Percentiles rank a stretch among this genome's conserved stretches.
Evolutionary conservation across 2,888 invertebrate genomes (phyloP).

Genomic region (Drosophila emarginata): DNA sequence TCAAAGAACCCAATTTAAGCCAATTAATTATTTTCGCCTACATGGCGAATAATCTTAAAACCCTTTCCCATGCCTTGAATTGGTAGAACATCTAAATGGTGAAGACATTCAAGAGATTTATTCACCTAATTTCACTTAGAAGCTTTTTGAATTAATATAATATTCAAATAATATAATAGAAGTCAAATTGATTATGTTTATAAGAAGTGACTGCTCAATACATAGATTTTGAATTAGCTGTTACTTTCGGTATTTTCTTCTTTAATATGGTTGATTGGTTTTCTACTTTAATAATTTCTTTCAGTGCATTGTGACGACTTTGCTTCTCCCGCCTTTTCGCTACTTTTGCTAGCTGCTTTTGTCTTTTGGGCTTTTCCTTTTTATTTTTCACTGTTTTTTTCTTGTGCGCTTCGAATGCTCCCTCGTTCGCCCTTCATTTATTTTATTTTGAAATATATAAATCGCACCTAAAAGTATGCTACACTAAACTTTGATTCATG

Average conservation of each 20-base stretch:
- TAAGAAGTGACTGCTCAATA: no score
- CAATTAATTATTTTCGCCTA: no score
- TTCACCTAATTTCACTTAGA: no score
- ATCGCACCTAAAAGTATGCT: constrained; percentile 79
- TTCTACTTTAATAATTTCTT: not conserved
- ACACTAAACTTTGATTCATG: constrained; percentile 78
- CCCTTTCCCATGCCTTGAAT: no score
- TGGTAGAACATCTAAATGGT: no score
- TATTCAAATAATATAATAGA: no score
- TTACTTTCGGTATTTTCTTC: not conserved
- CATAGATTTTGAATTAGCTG: not conserved
- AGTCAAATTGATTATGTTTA: no score
- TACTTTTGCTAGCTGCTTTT: constrained; percentile 50
- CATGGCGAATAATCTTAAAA: no score
- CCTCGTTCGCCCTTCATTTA: constrained; percentile 76
- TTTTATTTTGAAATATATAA: constrained; percentile 80
- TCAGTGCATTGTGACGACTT: not conserved
- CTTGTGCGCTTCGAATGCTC: constrained; percentile 23
- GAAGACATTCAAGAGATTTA: no score
- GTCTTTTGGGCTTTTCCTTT: constrained; percentile 59
- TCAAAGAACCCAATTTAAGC: no score
- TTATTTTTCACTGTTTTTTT: constrained; percentile 2
- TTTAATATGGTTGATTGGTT: not conserved
- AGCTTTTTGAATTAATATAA: no score
- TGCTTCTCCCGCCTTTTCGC: not conserved